phyloP scores from a whole-genome alignment of 1,140 invertebrate species.

The Diachasmimorpha longicaudata region DNA sequence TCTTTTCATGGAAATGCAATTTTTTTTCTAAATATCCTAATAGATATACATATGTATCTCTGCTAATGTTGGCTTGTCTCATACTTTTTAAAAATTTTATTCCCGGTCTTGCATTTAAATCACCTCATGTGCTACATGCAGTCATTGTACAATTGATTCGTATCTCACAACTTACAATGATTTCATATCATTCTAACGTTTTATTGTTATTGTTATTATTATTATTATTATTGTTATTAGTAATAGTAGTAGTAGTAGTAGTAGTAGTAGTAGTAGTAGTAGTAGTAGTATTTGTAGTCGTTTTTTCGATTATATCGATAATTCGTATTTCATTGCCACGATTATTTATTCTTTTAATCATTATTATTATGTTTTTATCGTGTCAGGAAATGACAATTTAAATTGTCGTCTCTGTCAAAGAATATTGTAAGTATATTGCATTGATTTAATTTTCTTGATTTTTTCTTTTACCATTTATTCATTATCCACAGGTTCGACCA shows the following conservation, averaged over 20 bases:
- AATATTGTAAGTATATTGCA: slow-evolving; percentile 18
- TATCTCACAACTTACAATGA: slow-evolving; percentile 9
- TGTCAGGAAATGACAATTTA: background rate
- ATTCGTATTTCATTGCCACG: slow-evolving; percentile 17
- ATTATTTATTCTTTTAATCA: slow-evolving; percentile 13
- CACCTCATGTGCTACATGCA: background rate
- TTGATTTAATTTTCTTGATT: background rate
- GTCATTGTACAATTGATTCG: slow-evolving; percentile 14
- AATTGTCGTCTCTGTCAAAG: slow-evolving; percentile 27
- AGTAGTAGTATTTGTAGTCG: no score
- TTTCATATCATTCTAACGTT: background rate
- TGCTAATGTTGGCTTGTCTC: slow-evolving; percentile 19
- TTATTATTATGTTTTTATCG: background rate
- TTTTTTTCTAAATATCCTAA: slow-evolving; percentile 44
- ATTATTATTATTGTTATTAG: background rate
- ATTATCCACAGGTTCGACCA: background rate
- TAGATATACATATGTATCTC: slow-evolving; percentile 27
- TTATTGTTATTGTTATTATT: background rate
- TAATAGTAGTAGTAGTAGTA: no score
- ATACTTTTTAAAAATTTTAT: slow-evolving; percentile 1
- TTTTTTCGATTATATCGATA: slow-evolving; percentile 11
- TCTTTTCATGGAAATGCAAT: background rate
- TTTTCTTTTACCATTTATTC: background rate
- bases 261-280: no score
- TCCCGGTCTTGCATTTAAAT: background rate